Conservation (phyloP, 2,113 vertebrate genomes). For the Mohoua ochrocephala region DNA sequence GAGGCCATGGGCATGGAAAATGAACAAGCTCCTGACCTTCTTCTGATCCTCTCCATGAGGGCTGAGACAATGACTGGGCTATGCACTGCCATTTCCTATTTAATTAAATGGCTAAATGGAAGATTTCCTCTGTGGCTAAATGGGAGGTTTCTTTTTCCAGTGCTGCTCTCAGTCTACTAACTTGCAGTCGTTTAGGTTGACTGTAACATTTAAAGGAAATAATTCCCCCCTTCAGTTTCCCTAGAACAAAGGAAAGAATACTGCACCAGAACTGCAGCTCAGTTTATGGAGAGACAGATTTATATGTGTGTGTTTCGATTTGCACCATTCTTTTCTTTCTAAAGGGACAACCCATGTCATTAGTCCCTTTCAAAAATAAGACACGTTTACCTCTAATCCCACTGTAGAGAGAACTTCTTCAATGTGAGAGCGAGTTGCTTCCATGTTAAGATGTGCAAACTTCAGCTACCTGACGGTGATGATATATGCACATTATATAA, state of each 20-base stretch:
- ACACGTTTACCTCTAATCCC: background rate
- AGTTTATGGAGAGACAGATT: background rate
- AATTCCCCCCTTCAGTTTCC: background rate
- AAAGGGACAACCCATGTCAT: constrained; percentile 10
- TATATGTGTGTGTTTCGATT: background rate
- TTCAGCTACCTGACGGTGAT: constrained; percentile 41
- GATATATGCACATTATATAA: constrained; percentile 36
- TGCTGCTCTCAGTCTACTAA: constrained; percentile 8
- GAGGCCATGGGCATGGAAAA: constrained; percentile 27
- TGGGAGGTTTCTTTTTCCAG: constrained; percentile 43
- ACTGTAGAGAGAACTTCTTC: background rate
- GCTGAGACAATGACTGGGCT: constrained; percentile 56
- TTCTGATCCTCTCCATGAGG: constrained; percentile 58
- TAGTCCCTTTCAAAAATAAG: background rate
- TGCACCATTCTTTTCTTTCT: constrained; percentile 4
- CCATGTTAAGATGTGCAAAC: constrained; percentile 35
- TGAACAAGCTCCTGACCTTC: constrained; percentile 54
- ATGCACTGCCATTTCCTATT: constrained; percentile 58
- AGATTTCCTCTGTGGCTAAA: constrained; percentile 65
- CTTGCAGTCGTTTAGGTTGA: constrained; percentile 8
- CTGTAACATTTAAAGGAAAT: constrained; percentile 40
- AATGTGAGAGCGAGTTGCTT: constrained; percentile 24
- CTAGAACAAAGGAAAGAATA: constrained; percentile 15
- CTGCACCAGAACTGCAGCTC: background rate
- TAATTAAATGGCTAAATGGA: constrained; percentile 61